Evolutionary conservation across 1,140 invertebrate species (phyloP).

Genomic region (Rhizoglyphus robini): DNA sequence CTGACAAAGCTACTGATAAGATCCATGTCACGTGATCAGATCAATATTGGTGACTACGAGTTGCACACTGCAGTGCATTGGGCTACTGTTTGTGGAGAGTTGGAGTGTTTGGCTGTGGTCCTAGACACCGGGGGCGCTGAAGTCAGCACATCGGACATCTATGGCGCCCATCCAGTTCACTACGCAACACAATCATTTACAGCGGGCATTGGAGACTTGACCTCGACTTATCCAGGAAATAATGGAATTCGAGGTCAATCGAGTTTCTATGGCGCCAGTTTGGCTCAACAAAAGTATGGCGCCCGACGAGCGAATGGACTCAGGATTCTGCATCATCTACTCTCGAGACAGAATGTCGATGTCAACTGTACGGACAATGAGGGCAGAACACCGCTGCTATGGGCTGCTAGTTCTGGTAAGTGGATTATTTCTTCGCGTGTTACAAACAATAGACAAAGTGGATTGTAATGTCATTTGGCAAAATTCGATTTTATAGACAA

Average conservation of each 20-base stretch:
- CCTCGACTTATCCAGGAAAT: not conserved
- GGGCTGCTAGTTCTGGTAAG: constrained; percentile 84
- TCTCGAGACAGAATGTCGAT: constrained; percentile 42
- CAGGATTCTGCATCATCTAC: constrained; percentile 25
- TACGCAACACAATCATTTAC: constrained; percentile 94
- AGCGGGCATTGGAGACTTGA: constrained; percentile 25
- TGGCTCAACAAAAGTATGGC: constrained; percentile 26
- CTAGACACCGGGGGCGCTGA: constrained; percentile 67
- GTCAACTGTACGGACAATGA: constrained; percentile 78
- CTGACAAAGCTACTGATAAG: constrained; percentile 54
- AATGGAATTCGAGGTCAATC: not conserved
- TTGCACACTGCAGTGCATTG: constrained; percentile 93
- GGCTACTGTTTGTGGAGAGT: constrained; percentile 91
- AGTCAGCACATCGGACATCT: constrained; percentile 70
- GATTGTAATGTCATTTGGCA: too few species aligned
- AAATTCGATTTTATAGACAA: too few species aligned
- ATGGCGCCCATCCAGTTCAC: constrained; percentile 85
- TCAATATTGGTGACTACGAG: constrained; percentile 54
- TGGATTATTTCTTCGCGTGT: too few species aligned
- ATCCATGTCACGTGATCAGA: not conserved
- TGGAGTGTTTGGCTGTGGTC: constrained; percentile 68
- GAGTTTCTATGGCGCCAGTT: not conserved
- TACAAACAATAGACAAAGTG: too few species aligned
- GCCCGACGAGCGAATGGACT: constrained; percentile 30
- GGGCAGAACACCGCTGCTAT: constrained; percentile 77